A percentile compares a stretch with the other conserved stretches of the same genome.
These are phyloP conservation scores for Harmothoe impar DNA, from an alignment of 2,888 invertebrate species.

Conservation along the genomic window DNA sequence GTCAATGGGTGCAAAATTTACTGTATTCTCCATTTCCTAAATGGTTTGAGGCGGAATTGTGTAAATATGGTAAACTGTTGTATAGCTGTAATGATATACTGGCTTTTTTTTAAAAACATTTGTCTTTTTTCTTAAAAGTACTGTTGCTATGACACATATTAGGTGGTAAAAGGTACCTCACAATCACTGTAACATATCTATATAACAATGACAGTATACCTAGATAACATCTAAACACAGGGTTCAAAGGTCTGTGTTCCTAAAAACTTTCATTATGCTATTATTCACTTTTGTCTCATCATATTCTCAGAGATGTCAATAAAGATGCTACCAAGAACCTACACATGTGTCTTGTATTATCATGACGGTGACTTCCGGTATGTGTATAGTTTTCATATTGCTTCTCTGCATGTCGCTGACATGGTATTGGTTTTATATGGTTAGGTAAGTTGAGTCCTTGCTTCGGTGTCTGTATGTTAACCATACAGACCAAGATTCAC, in stretches of 20 bases:
- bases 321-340: slow-evolving; percentile 36
- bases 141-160: slow-evolving; percentile 46
- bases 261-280: slow-evolving; percentile 53
- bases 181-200: slow-evolving; percentile 54
- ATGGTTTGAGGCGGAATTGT: slow-evolving; percentile 13
- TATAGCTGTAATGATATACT: background rate
- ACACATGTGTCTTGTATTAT: background rate
- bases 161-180: slow-evolving; percentile 40
- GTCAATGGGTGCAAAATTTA: slow-evolving; percentile 1
- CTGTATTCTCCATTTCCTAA: background rate
- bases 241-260: slow-evolving; percentile 13
- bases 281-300: slow-evolving; percentile 14
- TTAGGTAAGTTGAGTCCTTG: background rate
- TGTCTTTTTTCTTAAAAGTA: background rate
- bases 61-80: background rate
- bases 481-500: background rate
- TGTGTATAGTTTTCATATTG: slow-evolving; percentile 35
- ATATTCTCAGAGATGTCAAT: slow-evolving; percentile 34
- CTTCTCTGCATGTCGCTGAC: slow-evolving; percentile 36
- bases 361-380: background rate
- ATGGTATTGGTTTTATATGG: background rate
- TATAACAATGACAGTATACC: slow-evolving; percentile 12
- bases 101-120: background rate
- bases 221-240: slow-evolving; percentile 50
- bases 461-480: background rate